A percentile compares a stretch with the other conserved stretches of the same genome.
These are phyloP conservation scores for Falco naumanni DNA, from an alignment of 2,797 vertebrate genomes.

Conservation along the genomic window DNA sequence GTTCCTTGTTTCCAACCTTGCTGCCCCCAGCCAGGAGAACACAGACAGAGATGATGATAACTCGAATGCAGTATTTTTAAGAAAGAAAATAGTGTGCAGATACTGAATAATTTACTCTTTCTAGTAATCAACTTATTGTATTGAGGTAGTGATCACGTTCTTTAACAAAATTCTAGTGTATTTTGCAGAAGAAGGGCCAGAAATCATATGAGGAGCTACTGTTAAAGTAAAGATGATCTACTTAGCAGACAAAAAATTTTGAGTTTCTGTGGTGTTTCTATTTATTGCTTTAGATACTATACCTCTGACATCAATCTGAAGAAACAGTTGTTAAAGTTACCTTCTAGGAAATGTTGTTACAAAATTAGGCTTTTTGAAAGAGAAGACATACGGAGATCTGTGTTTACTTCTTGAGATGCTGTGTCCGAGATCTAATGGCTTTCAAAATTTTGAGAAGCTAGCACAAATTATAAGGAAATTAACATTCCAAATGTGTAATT, in stretches of 20 bases:
- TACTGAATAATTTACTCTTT: conserved; percentile 1
- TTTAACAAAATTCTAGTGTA: not conserved
- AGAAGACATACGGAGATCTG: not conserved
- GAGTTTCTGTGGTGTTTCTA: not conserved
- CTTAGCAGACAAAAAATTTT: not conserved
- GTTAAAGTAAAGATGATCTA: not conserved
- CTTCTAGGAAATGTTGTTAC: not conserved
- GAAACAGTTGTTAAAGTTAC: not conserved
- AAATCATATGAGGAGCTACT: not conserved
- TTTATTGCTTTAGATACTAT: not conserved
- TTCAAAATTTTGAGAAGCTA: not conserved
- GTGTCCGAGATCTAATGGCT: not conserved
- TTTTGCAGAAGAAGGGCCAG: not conserved
- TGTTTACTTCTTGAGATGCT: not conserved
- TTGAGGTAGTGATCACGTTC: not conserved
- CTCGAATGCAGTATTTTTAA: not conserved
- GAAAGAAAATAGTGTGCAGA: not conserved
- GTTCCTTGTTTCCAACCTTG: not conserved
- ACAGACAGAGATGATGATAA: not conserved
- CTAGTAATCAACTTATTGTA: not conserved
- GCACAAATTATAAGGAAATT: not conserved
- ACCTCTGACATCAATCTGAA: not conserved
- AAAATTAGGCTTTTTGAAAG: not conserved
- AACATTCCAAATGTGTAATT: not conserved
- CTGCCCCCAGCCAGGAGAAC: not conserved